Percentiles rank a stretch among this genome's conserved stretches.
These are phyloP conservation scores for Psilopogon haemacephalus DNA, from an alignment of 2,113 vertebrate species.

Conservation along the genomic window DNA sequence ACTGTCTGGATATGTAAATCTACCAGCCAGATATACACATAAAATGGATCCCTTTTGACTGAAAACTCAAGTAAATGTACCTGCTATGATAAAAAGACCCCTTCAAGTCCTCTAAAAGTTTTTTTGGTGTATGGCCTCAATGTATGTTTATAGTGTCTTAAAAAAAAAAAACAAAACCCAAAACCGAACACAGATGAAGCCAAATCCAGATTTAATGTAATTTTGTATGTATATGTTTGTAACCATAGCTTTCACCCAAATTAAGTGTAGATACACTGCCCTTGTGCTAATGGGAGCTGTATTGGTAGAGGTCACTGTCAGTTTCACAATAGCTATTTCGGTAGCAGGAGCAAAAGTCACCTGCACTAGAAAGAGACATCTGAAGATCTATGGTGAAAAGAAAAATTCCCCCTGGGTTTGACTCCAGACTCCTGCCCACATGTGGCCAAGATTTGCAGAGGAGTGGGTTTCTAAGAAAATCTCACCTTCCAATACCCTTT, in stretches of 20 bases:
- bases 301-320: background rate
- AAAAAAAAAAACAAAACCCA: no score
- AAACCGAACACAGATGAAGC: constrained; percentile 18
- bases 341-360: background rate
- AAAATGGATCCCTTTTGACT: constrained; percentile 29
- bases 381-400: background rate
- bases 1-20: constrained; percentile 59
- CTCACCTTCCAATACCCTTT: background rate
- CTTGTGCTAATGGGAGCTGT: background rate
- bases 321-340: background rate
- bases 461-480: background rate
- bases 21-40: constrained; percentile 33
- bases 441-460: background rate
- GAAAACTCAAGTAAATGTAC: constrained; percentile 56
- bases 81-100: constrained; percentile 52
- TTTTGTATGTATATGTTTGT: constrained; percentile 5
- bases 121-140: constrained; percentile 37
- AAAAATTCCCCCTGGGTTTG: background rate
- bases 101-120: constrained; percentile 57
- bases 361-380: background rate
- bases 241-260: background rate
- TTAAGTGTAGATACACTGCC: background rate
- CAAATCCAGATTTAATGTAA: constrained; percentile 39
- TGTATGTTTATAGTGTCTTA: constrained; percentile 31
- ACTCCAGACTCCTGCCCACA: background rate